Evolutionary conservation across 1,140 invertebrate genomes (phyloP).

Genomic region (Teleogryllus occipitalis): DNA sequence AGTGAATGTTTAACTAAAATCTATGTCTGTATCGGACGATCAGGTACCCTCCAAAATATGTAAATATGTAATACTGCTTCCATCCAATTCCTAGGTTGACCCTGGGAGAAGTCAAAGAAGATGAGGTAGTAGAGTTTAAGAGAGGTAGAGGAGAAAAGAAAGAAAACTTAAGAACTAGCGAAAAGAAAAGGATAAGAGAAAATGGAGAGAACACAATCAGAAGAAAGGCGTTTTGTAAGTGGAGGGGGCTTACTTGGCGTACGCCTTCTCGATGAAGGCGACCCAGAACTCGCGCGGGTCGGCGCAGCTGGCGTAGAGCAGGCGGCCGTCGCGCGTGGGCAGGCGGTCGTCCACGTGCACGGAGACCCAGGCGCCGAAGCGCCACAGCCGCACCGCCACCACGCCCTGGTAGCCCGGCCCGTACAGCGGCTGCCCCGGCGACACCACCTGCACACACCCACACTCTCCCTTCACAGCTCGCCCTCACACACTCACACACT

Average conservation of each 20-base stretch:
- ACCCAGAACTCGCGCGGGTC: constrained; percentile 43
- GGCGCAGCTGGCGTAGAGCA: constrained; percentile 36
- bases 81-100: too few species aligned
- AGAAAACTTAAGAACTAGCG: too few species aligned
- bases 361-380: constrained; percentile 41
- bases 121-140: too few species aligned
- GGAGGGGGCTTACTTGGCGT: constrained; percentile 33
- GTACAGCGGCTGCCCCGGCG: constrained; percentile 31
- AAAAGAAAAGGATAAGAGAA: background rate
- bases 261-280: constrained; percentile 44
- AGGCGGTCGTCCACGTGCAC: constrained; percentile 41
- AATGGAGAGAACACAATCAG: background rate
- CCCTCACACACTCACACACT: constrained; percentile 38
- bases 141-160: too few species aligned
- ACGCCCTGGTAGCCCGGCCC: constrained; percentile 37
- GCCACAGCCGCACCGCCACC: constrained; percentile 42
- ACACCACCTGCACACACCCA: constrained; percentile 32
- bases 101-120: too few species aligned
- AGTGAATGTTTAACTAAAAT: too few species aligned
- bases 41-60: too few species aligned
- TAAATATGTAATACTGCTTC: too few species aligned
- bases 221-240: background rate
- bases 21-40: too few species aligned
- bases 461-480: constrained; percentile 20
- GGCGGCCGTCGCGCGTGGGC: constrained; percentile 35